Conservation (phyloP, 2,888 invertebrate species). For the Chorisops tibialis region DNA sequence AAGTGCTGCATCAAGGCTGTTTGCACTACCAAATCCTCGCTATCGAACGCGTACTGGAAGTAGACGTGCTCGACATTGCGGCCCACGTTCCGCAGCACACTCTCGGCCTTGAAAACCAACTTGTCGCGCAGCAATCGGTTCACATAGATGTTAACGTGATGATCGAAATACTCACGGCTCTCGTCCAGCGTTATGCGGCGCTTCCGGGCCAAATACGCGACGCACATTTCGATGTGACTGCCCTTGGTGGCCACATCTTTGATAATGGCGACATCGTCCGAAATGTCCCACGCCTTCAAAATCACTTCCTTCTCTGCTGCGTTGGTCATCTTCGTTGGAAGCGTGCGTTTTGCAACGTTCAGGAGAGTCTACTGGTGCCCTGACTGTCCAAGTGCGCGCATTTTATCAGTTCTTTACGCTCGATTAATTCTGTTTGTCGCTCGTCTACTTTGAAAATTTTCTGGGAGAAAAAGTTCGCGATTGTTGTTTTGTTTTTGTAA, state of each 20-base stretch:
- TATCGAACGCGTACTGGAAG: constrained; percentile 57
- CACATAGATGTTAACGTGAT: constrained; percentile 48
- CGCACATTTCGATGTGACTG: constrained; percentile 46
- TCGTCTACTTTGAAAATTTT: neutral
- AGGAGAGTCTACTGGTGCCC: neutral
- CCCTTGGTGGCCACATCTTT: constrained; percentile 49
- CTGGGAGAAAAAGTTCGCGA: neutral
- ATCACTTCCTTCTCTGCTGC: constrained; percentile 40
- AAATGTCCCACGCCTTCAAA: constrained; percentile 44
- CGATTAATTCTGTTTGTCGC: constrained; percentile 12
- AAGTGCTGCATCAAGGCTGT: constrained; percentile 67
- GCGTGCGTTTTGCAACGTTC: neutral
- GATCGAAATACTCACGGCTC: constrained; percentile 43
- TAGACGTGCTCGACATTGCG: constrained; percentile 46
- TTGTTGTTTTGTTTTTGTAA: too few relatives aligned
- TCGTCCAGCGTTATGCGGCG: constrained; percentile 40
- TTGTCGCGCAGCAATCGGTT: constrained; percentile 46
- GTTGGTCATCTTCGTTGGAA: neutral
- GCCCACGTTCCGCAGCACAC: constrained; percentile 44
- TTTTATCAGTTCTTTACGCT: constrained; percentile 11
- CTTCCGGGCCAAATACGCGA: constrained; percentile 44
- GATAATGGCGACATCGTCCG: constrained; percentile 28
- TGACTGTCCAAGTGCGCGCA: neutral
- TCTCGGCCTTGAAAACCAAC: constrained; percentile 46
- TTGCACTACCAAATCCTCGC: constrained; percentile 58